These are phyloP conservation scores for Paramormyrops hopkinsi DNA, from an alignment of 2,797 vertebrate species.

Conservation along the genomic window DNA sequence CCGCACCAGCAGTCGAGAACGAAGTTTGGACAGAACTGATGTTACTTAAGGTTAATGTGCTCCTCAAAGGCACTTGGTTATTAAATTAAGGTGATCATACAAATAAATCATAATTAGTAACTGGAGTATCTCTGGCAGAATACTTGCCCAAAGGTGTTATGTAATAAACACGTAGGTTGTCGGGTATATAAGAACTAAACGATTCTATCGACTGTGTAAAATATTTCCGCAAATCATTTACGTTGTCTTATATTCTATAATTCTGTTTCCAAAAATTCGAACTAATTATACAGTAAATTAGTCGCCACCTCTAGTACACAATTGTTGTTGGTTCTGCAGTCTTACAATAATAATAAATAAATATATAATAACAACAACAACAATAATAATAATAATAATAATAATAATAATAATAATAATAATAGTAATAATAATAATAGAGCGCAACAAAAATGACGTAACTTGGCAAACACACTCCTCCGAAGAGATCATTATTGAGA, in stretches of 20 bases:
- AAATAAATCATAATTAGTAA: conserved; percentile 89
- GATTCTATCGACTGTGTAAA: neutral
- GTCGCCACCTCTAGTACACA: neutral
- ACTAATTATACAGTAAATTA: neutral
- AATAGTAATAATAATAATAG: conserved; percentile 3
- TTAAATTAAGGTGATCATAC: conserved; percentile 85
- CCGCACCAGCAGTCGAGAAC: conserved; percentile 51
- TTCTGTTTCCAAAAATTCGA: neutral
- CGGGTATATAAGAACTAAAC: neutral
- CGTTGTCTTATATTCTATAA: neutral
- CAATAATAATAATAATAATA: too few species aligned
- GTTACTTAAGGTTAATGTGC: conserved; percentile 92
- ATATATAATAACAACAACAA: too few species aligned
- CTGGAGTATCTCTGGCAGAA: conserved; percentile 55
- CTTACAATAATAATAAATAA: neutral
- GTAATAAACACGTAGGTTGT: neutral
- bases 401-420: neutral
- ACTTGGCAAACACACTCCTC: neutral
- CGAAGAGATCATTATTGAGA: neutral
- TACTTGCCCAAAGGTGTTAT: neutral
- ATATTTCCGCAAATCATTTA: neutral
- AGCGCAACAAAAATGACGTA: neutral
- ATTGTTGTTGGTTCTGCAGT: neutral
- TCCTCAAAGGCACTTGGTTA: conserved; percentile 77
- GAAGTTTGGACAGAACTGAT: conserved; percentile 67